Percentiles rank a stretch among this genome's conserved stretches.
Conservation (phyloP, 2,113 vertebrate genomes). For the Pluvianellus socialis region DNA sequence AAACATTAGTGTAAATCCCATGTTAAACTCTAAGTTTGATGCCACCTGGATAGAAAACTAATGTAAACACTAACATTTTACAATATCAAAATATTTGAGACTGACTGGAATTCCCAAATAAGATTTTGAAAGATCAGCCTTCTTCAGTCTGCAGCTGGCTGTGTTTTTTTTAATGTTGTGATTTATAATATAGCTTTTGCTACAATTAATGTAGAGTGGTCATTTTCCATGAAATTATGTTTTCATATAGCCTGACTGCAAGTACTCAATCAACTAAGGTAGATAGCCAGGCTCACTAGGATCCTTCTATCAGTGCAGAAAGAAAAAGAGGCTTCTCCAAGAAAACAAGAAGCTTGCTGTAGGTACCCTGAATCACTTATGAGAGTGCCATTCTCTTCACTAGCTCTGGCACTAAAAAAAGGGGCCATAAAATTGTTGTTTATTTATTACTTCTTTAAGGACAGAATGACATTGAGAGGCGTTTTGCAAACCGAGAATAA, state of each 20-base stretch:
- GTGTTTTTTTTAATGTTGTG: background rate
- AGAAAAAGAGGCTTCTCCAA: background rate
- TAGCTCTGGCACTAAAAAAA: background rate
- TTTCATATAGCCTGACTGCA: background rate
- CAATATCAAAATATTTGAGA: background rate
- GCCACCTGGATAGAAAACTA: background rate
- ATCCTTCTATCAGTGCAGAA: background rate
- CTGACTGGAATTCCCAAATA: background rate
- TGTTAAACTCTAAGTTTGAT: background rate
- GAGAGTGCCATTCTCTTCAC: background rate
- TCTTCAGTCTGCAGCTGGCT: background rate
- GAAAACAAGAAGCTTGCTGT: background rate
- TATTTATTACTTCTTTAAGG: background rate
- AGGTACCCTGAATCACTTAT: background rate
- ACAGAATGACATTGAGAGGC: background rate
- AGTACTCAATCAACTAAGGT: background rate
- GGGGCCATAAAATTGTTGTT: background rate
- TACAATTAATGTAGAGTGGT: background rate
- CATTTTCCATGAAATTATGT: background rate
- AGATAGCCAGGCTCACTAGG: background rate
- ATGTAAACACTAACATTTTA: background rate
- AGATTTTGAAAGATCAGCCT: background rate
- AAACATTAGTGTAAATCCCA: background rate
- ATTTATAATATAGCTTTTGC: background rate
- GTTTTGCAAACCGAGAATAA: background rate